A percentile compares a stretch with the other conserved stretches of the same genome.
Evolutionary conservation across 1,140 invertebrate species (phyloP).

Genomic region (Drosophila orosa): DNA sequence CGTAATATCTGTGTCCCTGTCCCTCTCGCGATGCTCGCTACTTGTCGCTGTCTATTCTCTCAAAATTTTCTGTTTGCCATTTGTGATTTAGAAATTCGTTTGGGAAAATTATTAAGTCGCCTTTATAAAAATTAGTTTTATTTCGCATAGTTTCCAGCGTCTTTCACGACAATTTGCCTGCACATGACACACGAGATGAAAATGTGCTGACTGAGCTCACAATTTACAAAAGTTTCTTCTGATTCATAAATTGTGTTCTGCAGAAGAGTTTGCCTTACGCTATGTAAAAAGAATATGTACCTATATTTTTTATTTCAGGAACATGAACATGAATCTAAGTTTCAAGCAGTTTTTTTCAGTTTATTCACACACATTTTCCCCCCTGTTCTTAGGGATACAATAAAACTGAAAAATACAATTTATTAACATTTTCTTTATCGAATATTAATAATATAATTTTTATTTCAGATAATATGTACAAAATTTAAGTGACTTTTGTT

Average conservation of each 20-base stretch:
- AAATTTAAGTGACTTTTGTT: too few relatives aligned
- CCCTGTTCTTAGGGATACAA: too few relatives aligned
- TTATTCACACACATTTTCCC: too few relatives aligned
- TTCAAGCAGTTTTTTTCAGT: too few relatives aligned
- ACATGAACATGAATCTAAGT: not conserved
- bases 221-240: not conserved
- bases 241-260: not conserved
- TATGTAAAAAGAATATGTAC: not conserved
- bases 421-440: too few relatives aligned
- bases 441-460: too few relatives aligned
- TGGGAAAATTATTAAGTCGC: conserved; percentile 27
- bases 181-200: conserved; percentile 26
- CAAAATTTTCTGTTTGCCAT: conserved; percentile 4
- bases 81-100: conserved; percentile 41
- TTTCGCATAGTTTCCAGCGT: conserved; percentile 33
- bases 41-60: conserved; percentile 4
- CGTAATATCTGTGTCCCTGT: conserved; percentile 34
- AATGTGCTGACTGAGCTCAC: conserved; percentile 9
- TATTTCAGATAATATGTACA: too few relatives aligned
- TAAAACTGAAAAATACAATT: too few relatives aligned
- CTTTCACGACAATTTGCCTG: conserved; percentile 6
- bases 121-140: conserved; percentile 32
- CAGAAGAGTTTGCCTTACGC: too few relatives aligned
- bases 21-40: conserved; percentile 9
- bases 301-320: not conserved